Evolutionary conservation across 2,888 invertebrate species (phyloP), one percentile per base, ranked within the genome.

Genomic region (Hyppa rectilinea): DNA sequence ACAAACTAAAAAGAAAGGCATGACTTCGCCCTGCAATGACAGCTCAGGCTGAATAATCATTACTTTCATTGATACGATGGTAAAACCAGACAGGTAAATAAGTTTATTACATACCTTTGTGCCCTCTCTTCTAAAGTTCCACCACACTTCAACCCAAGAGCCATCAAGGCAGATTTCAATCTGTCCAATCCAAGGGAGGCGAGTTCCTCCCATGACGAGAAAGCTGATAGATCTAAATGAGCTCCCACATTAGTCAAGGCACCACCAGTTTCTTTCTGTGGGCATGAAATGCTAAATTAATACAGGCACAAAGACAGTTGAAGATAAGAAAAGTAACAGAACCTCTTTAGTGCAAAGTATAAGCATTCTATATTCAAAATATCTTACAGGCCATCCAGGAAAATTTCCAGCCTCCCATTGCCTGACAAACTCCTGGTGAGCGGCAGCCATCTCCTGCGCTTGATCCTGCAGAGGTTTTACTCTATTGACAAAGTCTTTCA

Each of bases 91-190:
- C 9, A 36, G 17, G 9, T 17, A 0, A 6, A 26, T 34, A 17
- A 17, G 6, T 36, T 49, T n/a, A 4, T 56, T 29, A 58, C 52
- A 62, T 86, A 96, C 96, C 99, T 97, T 91, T 99, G 99, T 1
- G 99, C 99, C 85, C 99, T 96, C 94, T 99, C 99, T 94, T 99
- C 99, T 63, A 99, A 95, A 7, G 99, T 99, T 2, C 99, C 99
- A 69, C 99, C 99, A 94, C 99, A 99, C 93, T 99, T 99, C 2
- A 99, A 96, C 0, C 99, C 99, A 26, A 99, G 96, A 6, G 99
- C 99, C 97, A 99, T 98, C 20, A 99, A 95, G 0, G 99, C 99
- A 0, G 99, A 99, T 92, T 99, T 99, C 47, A 99, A 96, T 89
- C 99, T 97, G 96, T 99, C 99, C 83, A 99, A 94, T 29, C 99